Conservation (phyloP, 2,888 invertebrate species). For the Orchestes rusci region DNA sequence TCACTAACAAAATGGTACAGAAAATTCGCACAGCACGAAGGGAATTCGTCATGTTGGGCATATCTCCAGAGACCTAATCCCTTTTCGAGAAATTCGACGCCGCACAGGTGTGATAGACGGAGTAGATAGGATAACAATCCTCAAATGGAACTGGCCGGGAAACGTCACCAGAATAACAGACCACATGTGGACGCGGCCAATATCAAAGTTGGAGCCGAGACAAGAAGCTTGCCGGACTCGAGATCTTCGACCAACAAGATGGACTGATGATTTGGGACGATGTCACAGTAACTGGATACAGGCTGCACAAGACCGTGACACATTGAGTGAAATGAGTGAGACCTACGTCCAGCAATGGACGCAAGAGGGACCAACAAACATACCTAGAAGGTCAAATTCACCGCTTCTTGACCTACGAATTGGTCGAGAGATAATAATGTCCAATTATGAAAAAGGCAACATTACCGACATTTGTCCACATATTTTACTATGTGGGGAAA, state of each 20-base stretch:
- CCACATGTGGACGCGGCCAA: not conserved
- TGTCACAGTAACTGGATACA: slow-evolving; percentile 1
- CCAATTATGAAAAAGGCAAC: no score
- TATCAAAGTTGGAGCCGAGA: slow-evolving; percentile 1
- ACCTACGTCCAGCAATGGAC: slow-evolving; percentile 6
- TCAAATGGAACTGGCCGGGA: slow-evolving; percentile 1
- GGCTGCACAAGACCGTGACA: not conserved
- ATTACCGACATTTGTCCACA: no score
- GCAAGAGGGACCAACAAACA: no score
- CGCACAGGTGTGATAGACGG: not conserved
- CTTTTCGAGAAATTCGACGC: not conserved
- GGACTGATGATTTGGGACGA: not conserved
- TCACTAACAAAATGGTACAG: not conserved
- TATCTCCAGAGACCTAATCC: not conserved
- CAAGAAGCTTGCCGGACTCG: not conserved
- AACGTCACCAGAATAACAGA: not conserved
- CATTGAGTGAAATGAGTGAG: not conserved
- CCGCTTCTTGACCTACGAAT: no score
- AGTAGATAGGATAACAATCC: not conserved
- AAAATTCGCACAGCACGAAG: not conserved
- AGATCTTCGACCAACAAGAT: slow-evolving; percentile 1
- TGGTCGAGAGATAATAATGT: no score
- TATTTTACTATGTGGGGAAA: no score
- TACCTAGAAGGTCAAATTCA: no score
- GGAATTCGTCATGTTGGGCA: not conserved